phyloP scores from a whole-genome alignment of 2,113 vertebrate genomes.

The Psettodes erumei region DNA sequence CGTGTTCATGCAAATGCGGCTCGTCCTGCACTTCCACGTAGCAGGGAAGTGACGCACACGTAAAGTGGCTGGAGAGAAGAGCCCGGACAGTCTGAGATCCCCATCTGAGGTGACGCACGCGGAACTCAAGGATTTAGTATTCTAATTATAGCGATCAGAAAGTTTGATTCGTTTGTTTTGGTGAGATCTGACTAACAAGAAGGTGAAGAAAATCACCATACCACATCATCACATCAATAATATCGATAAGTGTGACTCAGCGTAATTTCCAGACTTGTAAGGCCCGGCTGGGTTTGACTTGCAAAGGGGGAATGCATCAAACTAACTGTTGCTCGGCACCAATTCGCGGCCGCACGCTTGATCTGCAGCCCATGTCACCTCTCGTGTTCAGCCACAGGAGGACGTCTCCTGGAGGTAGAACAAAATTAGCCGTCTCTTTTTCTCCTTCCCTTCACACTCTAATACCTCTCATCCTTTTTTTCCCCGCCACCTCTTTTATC shows the following conservation, averaged over 20 bases:
- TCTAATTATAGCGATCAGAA: too few relatives aligned
- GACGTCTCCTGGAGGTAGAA: slow-evolving; percentile 61
- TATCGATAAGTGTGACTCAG: neutral
- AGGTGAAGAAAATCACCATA: neutral
- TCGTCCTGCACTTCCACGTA: neutral
- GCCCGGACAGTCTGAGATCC: neutral
- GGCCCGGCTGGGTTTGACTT: slow-evolving; percentile 17
- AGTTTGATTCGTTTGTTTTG: neutral
- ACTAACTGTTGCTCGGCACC: slow-evolving; percentile 22
- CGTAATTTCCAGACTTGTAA: slow-evolving; percentile 5
- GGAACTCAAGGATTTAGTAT: too few relatives aligned
- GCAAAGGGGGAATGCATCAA: slow-evolving; percentile 26
- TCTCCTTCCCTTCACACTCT: slow-evolving; percentile 21
- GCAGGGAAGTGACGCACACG: neutral
- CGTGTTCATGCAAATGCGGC: neutral
- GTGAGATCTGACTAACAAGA: neutral
- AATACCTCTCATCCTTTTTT: neutral
- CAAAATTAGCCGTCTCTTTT: slow-evolving; percentile 51
- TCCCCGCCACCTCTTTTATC: slow-evolving; percentile 11
- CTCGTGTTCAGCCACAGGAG: slow-evolving; percentile 39
- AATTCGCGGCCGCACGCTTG: slow-evolving; percentile 26
- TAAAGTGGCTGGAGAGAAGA: neutral
- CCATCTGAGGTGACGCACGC: too few relatives aligned
- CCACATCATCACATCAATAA: too few relatives aligned
- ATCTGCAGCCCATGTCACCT: slow-evolving; percentile 46